Evolutionary conservation across 2,888 invertebrate species (phyloP), one percentile per base, ranked within the genome.

Genomic region (Caenorhabditis wallacei): DNA sequence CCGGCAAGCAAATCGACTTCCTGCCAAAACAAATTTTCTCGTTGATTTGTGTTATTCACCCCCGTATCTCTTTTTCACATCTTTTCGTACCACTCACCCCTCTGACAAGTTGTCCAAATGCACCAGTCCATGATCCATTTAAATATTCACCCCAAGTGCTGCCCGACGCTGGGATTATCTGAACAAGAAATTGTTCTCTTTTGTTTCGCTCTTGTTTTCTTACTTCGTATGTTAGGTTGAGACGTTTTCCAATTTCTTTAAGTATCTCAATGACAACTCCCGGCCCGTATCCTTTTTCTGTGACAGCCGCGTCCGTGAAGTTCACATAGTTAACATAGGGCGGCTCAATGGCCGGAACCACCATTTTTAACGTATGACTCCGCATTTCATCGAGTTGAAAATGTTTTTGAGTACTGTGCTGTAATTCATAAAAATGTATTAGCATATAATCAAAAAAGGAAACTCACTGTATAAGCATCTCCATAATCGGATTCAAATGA

Each of bases 251-350:
- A 37, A 91, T 82, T 37, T 88, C 88, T 66, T 88, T 87, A 74
- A 91, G 69, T 64, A 91, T 89, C 69, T 91, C 89, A 51, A 90
- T 89, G 13, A 90, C 89, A n/a, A 91, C 85, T 35, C 91, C 91
- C n/a, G 91, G 91, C 30, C 89, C 88, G 71, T 86, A 89, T 16
- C 90, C 90, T 18, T 66, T 76, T 18, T 86, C 86, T n/a, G 66
- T 56, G 53, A 80, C 82, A 37, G 86, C 88, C 13, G 84, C 87
- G 54, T 86, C 80, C 0, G 88, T 75, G 35, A 87, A 86, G 78
- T 91, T 91, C 20, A 91, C 81, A 59, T 91, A 91, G 80, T 91
- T 91, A 57, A 90, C 89, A 66, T 89, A 88, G 51, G 89, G 89
- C 11, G 88, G 89, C 51, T 89, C 89, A 20, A 89, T 74, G 22